phyloP scores from a whole-genome alignment of 2,888 invertebrate genomes.

The Drosophila buzzatii region DNA sequence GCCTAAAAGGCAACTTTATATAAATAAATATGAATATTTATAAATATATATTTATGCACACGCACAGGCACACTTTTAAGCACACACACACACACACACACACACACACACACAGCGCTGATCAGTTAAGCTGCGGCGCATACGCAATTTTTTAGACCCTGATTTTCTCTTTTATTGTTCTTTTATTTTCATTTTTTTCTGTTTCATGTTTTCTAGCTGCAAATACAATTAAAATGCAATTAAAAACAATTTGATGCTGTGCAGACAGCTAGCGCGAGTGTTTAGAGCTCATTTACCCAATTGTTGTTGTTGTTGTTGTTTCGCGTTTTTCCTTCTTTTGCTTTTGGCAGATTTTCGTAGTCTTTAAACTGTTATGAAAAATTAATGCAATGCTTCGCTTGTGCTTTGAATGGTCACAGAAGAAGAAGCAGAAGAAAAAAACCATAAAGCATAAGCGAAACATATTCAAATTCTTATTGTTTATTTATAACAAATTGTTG shows the following conservation, averaged over 20 bases:
- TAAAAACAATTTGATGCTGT: slow-evolving; percentile 47
- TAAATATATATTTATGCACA: background rate
- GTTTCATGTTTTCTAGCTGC: slow-evolving; percentile 44
- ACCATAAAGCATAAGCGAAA: too few relatives aligned
- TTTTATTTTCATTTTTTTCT: slow-evolving; percentile 38
- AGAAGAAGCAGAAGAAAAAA: too few relatives aligned
- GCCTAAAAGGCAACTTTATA: background rate
- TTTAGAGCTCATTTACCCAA: background rate
- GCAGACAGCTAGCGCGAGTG: background rate
- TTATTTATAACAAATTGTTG: slow-evolving; percentile 12
- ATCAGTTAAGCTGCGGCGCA: slow-evolving; percentile 40
- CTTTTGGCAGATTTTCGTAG: slow-evolving; percentile 3
- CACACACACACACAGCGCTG: slow-evolving; percentile 1
- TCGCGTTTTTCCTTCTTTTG: background rate
- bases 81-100: background rate
- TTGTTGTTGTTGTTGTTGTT: background rate
- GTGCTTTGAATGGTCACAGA: slow-evolving; percentile 34
- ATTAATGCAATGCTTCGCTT: slow-evolving; percentile 43
- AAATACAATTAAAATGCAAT: slow-evolving; percentile 37
- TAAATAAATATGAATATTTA: background rate
- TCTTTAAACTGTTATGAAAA: slow-evolving; percentile 55
- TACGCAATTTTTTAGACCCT: slow-evolving; percentile 65
- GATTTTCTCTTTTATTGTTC: background rate
- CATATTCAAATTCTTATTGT: slow-evolving; percentile 13
- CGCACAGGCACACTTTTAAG: too few relatives aligned